Evolutionary conservation across 2,888 invertebrate species (phyloP).

Genomic region (Morpho deidamia): DNA sequence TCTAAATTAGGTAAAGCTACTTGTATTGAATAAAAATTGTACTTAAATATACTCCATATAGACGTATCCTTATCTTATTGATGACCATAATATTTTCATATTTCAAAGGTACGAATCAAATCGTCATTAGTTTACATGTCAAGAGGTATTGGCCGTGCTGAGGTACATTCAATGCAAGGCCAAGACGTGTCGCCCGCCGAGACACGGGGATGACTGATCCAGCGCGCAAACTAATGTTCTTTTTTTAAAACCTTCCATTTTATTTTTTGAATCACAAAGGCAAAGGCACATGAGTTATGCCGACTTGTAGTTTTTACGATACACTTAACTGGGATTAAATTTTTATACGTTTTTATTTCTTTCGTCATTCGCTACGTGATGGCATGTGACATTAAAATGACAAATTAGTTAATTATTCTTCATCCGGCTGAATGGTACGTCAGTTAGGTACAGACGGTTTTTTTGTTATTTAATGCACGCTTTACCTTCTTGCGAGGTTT

Average conservation of each 20-base stretch:
- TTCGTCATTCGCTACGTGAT: slow-evolving; percentile 54
- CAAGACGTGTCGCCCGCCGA: slow-evolving; percentile 60
- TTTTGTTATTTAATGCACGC: slow-evolving; percentile 15
- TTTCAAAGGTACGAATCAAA: slow-evolving; percentile 50
- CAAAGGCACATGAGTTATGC: slow-evolving; percentile 69
- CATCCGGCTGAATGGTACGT: slow-evolving; percentile 65
- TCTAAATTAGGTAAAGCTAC: too few relatives aligned
- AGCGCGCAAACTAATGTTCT: slow-evolving; percentile 68
- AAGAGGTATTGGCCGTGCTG: slow-evolving; percentile 26
- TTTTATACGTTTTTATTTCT: slow-evolving; percentile 59
- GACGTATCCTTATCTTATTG: slow-evolving; percentile 14
- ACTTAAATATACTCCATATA: slow-evolving; percentile 12
- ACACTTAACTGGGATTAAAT: slow-evolving; percentile 68
- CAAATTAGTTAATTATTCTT: slow-evolving; percentile 77
- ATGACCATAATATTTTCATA: slow-evolving; percentile 22
- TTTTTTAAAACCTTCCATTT: slow-evolving; percentile 58
- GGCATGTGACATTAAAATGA: slow-evolving; percentile 79
- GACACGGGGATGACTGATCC: slow-evolving; percentile 71
- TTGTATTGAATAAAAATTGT: neutral
- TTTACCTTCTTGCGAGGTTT: slow-evolving; percentile 16
- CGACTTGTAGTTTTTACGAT: slow-evolving; percentile 74
- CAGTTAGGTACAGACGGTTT: slow-evolving; percentile 12
- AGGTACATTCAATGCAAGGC: slow-evolving; percentile 39
- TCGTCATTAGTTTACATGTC: slow-evolving; percentile 49
- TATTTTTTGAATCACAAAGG: slow-evolving; percentile 68